Base-by-base conservation (phyloP, 2,888 invertebrate species). In the Amblyteles armatorius region DNA sequence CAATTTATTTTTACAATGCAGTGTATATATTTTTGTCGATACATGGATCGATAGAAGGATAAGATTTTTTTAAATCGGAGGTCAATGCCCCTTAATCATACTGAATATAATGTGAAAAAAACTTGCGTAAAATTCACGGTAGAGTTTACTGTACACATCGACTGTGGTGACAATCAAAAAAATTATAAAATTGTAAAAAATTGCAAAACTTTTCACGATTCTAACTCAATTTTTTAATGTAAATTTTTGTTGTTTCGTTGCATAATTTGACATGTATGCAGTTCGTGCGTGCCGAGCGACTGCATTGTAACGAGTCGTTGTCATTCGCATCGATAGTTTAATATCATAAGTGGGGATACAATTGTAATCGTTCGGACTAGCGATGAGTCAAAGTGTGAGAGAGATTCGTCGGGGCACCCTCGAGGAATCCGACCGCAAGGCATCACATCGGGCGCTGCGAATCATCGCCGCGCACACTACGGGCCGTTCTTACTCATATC, bases 371-470 rank as follows among this genome's bases (percentile, higher is more conserved):
- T 48, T 29, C 26, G 40, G 40, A 36, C 36, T 55, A 78, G 57
- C 50, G 55, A 83, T 69, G 74, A 79, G 73, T 79, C 82, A 78
- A 74, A 40, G 50, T 22, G 60, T 19, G 48, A 52, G 68, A 74
- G 73, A 69, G 69, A 48, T n/a, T 5, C 44, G 19, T 50, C 60
- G 16, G 22, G 40, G 33, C 50, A 11, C 48, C 57, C 33, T 22
- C 26, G 52, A 57, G 44, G 74, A 68, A 63, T 57, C 36, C 36
- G n/a, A 55, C 48, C 63, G 33, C 29, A 33, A 19, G 7, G 44
- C 60, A 29, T 63, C 22, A 44, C 40, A 4, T 63, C 40, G 19
- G 65, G 63, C n/a, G 33, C 63, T 50, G 52, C 52, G 74, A 83
- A 83, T 79, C 79, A 71, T 79, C 74, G 79, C 19, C 13, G 7